Conservation (phyloP, 2,888 invertebrate genomes). For the Parelbella ahira region DNA sequence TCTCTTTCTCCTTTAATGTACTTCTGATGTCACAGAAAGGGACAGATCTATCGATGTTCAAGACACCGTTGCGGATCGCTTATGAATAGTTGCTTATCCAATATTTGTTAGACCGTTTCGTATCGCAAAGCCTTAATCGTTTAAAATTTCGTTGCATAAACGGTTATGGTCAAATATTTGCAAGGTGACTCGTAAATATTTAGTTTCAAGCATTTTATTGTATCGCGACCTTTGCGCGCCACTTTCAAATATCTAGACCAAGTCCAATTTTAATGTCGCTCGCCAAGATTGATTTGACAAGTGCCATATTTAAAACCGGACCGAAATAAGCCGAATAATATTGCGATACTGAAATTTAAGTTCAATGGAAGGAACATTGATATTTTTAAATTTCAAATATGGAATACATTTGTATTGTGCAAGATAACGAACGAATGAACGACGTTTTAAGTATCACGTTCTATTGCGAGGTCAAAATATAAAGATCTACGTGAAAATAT, state of each 20-base stretch:
- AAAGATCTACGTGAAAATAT: constrained; percentile 6
- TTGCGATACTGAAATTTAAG: constrained; percentile 20
- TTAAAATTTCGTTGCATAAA: constrained; percentile 1
- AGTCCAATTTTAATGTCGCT: constrained; percentile 29
- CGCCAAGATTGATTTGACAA: constrained; percentile 27
- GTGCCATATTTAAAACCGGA: constrained; percentile 21
- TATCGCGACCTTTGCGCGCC: constrained; percentile 34
- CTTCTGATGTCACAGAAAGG: constrained; percentile 13
- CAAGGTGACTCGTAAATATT: constrained; percentile 33
- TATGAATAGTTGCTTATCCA: too few species aligned
- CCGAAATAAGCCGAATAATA: constrained; percentile 8
- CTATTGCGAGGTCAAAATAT: constrained; percentile 4
- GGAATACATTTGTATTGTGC: neutral
- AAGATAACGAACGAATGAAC: neutral
- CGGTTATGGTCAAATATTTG: constrained; percentile 23
- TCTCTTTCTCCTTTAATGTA: too few species aligned
- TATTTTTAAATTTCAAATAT: constrained; percentile 5
- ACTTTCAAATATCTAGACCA: constrained; percentile 41
- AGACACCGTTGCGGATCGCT: too few species aligned
- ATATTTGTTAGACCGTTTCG: neutral
- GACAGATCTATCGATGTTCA: too few species aligned
- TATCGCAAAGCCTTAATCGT: constrained; percentile 8
- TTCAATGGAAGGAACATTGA: constrained; percentile 16
- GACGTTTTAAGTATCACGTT: constrained; percentile 4
- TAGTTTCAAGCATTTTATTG: constrained; percentile 29